Percentiles rank a stretch among this genome's conserved stretches.
Evolutionary conservation across 1,140 invertebrate genomes (phyloP).

Genomic region (Bombus sibiricus): DNA sequence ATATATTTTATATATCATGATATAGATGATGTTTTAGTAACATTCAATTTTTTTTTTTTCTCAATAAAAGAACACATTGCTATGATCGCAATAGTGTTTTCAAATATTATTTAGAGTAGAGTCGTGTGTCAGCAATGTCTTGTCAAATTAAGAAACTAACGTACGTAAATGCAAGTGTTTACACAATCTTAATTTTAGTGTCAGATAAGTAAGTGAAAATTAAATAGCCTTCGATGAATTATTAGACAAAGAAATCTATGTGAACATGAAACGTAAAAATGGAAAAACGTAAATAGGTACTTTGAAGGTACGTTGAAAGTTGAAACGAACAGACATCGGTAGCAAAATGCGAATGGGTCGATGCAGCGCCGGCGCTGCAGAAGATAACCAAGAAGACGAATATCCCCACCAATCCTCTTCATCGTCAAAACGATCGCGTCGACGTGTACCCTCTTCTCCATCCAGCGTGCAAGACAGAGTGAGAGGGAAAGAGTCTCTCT

Average conservation of each 20-base stretch:
- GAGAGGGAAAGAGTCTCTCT: slow-evolving; percentile 28
- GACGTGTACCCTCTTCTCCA: slow-evolving; percentile 36
- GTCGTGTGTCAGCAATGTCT: background rate
- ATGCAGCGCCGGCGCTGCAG: slow-evolving; percentile 75
- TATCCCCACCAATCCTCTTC: slow-evolving; percentile 48
- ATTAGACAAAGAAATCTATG: background rate
- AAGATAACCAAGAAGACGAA: slow-evolving; percentile 55
- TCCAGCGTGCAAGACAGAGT: slow-evolving; percentile 24
- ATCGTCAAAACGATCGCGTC: slow-evolving; percentile 63
- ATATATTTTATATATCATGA: background rate
- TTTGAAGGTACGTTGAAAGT: background rate
- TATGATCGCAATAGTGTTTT: background rate
- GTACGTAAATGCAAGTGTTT: background rate
- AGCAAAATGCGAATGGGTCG: slow-evolving; percentile 64
- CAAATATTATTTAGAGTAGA: background rate
- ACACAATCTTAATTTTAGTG: background rate
- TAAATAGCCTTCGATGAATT: background rate
- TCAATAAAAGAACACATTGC: background rate
- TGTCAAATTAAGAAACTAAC: background rate
- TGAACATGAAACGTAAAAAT: slow-evolving; percentile 3
- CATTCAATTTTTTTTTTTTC: background rate
- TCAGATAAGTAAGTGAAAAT: slow-evolving; percentile 28
- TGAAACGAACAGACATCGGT: slow-evolving; percentile 7
- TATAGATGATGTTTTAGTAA: background rate
- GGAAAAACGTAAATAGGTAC: slow-evolving; percentile 1